Base-by-base conservation (phyloP, 2,113 vertebrate genomes). In the Ochotona princeps region DNA sequence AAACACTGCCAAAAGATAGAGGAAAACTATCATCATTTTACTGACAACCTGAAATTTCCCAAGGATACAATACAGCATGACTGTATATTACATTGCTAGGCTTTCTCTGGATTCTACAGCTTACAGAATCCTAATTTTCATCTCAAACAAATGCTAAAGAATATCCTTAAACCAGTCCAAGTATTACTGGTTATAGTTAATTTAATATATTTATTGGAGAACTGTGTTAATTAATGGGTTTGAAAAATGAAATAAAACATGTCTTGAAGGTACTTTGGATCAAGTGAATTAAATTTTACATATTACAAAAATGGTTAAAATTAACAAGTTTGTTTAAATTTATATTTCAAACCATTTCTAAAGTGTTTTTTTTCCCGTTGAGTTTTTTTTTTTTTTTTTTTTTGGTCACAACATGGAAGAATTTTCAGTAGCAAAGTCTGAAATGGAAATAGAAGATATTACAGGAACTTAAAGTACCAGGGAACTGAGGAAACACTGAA, bases 391-490 rank as follows among this genome's bases (percentile, higher is more conserved):
- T 85, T 44, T 83, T 5, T 4, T 32, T 83, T 81, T 76, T 86
- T 83, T 28, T 78, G 82, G 91, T 95, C n/a, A 70, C 32, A 93
- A 85, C 54, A 73, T 30, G 65, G 9, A 96, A 91, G 54, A 89
- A 86, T 14, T 30, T 83, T 89, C 44, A 87, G 30, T 47, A 85
- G 81, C 66, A 54, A 95, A 44, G 74, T 54, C 2, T 81, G 49
- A 94, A 83, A n/a, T 84, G 76, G 49, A 44, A 95, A 96, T 1
- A 78, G 35, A 35, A 93, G 61, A 92, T n/a, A 95, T 74, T 47
- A 95, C 10, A 92, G 70, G 51, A 82, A 61, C 74, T 76, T 87
- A 93, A 92, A 84, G 81, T 60, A 90, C 35, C 21, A 75, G 66
- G 88, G 80, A 66, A 92, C 81, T 88, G 20, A 90, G 17, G 25